phyloP scores from a whole-genome alignment of 2,113 vertebrate genomes.

The Natator depressus region DNA sequence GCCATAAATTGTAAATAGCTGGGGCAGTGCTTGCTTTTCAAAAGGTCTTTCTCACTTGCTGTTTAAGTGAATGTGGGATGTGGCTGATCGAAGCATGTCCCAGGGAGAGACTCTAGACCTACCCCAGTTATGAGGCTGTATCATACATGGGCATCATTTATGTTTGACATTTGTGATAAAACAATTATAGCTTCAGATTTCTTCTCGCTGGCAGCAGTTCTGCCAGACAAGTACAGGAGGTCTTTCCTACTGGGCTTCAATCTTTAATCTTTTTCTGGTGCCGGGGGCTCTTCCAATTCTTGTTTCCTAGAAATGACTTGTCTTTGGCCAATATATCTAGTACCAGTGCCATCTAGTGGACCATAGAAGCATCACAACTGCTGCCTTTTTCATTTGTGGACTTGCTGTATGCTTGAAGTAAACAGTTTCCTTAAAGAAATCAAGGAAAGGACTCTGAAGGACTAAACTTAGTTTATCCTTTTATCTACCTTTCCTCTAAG shows the following conservation, averaged over 20 bases:
- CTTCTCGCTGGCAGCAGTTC: slow-evolving; percentile 29
- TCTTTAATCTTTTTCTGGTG: slow-evolving; percentile 56
- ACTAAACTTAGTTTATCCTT: background rate
- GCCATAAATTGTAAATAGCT: background rate
- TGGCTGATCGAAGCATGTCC: background rate
- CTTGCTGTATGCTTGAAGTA: background rate
- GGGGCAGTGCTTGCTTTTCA: background rate
- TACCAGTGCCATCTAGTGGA: slow-evolving; percentile 61
- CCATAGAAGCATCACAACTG: slow-evolving; percentile 1
- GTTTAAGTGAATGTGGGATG: background rate
- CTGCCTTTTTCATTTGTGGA: background rate
- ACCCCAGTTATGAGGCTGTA: background rate
- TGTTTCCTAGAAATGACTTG: slow-evolving; percentile 55
- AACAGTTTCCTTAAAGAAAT: background rate
- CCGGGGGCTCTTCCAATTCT: slow-evolving; percentile 45
- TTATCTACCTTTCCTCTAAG: background rate
- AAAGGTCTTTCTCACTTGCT: background rate
- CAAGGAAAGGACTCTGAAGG: background rate
- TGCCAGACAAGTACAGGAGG: slow-evolving; percentile 36
- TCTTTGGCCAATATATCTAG: background rate
- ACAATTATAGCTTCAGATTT: slow-evolving; percentile 17
- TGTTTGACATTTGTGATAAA: slow-evolving; percentile 42
- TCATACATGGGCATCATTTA: background rate
- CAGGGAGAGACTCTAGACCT: slow-evolving; percentile 16
- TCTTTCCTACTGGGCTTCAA: slow-evolving; percentile 59